Conservation (phyloP, 2,113 vertebrate genomes). For the Poeciliopsis turrubarensis region DNA sequence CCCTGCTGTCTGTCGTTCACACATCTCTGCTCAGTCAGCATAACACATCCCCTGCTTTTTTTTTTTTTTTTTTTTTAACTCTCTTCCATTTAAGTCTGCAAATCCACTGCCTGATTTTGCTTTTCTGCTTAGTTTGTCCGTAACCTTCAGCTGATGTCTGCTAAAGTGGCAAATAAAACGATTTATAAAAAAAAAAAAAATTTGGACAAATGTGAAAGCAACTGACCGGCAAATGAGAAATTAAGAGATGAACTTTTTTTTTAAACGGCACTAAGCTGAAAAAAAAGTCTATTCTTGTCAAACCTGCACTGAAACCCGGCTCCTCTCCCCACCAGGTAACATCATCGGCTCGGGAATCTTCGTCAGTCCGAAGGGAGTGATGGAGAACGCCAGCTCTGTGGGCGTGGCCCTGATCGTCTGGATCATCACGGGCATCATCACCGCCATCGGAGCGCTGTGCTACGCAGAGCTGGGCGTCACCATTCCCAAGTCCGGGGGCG, state of each 20-base stretch:
- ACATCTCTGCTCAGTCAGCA: conserved; percentile 58
- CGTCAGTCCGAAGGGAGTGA: conserved; percentile 91
- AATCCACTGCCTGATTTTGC: conserved; percentile 1
- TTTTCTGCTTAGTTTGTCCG: background rate
- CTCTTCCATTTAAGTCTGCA: background rate
- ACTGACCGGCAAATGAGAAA: too few relatives aligned
- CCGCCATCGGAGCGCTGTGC: conserved; percentile 90
- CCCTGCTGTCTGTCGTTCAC: conserved; percentile 26
- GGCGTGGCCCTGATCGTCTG: conserved; percentile 89
- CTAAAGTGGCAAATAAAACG: background rate
- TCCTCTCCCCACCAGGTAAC: conserved; percentile 79
- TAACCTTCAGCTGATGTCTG: background rate
- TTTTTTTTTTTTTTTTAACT: background rate
- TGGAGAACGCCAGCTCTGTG: conserved; percentile 91
- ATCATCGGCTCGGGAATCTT: conserved; percentile 95
- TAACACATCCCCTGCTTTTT: conserved; percentile 18
- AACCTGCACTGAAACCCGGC: background rate
- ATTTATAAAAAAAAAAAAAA: background rate
- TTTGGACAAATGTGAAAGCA: background rate
- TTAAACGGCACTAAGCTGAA: too few relatives aligned
- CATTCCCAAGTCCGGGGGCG: conserved; percentile 92
- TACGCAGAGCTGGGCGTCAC: conserved; percentile 93
- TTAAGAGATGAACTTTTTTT: too few relatives aligned
- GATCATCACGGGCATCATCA: conserved; percentile 91
- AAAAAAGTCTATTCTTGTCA: too few relatives aligned